A percentile compares a stretch with the other conserved stretches of the same genome.
Conservation (phyloP, 2,888 invertebrate species). For the Rhagonycha fulva region DNA sequence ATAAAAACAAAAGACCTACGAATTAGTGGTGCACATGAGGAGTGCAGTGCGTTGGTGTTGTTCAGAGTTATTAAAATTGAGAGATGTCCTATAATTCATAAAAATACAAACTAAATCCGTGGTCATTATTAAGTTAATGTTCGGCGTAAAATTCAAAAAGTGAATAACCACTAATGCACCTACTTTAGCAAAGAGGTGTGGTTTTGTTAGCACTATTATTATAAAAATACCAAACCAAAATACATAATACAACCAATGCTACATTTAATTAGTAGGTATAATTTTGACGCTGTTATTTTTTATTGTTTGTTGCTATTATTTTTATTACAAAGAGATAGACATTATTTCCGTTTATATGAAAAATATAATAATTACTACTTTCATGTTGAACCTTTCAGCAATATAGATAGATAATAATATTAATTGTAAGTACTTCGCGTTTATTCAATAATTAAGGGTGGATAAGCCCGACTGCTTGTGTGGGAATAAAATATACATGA, state of each 20-base stretch:
- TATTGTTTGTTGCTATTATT: neutral
- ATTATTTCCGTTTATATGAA: neutral
- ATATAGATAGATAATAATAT: no score
- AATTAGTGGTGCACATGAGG: no score
- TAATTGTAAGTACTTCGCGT: no score
- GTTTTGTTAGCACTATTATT: neutral
- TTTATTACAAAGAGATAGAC: neutral
- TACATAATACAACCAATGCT: neutral
- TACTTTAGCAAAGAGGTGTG: neutral
- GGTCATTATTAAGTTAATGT: neutral
- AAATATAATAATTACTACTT: neutral
- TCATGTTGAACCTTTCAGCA: neutral
- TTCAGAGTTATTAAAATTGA: no score
- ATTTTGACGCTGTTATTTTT: neutral
- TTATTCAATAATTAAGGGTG: no score
- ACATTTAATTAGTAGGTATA: neutral
- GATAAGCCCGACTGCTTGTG: no score
- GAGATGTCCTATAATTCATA: no score
- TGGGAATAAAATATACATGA: no score
- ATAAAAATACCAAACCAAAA: neutral
- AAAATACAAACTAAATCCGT: neutral
- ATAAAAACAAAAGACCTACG: no score
- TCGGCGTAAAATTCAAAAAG: neutral
- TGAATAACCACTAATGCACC: neutral
- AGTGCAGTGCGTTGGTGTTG: no score